Evolutionary conservation across 2,113 vertebrate genomes (phyloP).

Genomic region (Tragulus kanchil): DNA sequence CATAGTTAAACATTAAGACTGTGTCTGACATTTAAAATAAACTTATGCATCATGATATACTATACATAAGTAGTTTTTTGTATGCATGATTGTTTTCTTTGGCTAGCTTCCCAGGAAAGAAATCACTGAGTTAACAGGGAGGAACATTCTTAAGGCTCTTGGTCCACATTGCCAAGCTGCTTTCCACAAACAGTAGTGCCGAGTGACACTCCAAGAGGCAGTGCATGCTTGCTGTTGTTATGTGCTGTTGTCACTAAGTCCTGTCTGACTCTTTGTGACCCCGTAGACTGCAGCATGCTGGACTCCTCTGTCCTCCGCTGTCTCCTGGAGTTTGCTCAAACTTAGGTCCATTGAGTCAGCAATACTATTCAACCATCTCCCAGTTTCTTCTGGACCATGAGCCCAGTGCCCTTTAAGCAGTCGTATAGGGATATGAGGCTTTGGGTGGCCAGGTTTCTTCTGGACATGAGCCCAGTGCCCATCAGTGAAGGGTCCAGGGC

Average conservation of each 20-base stretch:
- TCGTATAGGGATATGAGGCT: neutral
- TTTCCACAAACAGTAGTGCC: conserved; percentile 51
- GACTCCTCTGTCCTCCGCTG: neutral
- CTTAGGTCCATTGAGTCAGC: neutral
- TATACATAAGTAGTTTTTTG: conserved; percentile 48
- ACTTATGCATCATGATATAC: conserved; percentile 44
- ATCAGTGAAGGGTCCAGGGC: neutral
- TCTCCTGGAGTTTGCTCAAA: neutral
- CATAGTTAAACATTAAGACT: conserved; percentile 56
- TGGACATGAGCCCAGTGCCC: fast-evolving
- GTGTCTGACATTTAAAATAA: conserved; percentile 66
- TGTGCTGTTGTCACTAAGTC: neutral
- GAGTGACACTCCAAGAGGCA: neutral
- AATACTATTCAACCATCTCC: neutral
- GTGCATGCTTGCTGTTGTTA: neutral
- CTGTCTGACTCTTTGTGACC: neutral
- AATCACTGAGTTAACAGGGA: conserved; percentile 69
- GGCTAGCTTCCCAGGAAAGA: conserved; percentile 67
- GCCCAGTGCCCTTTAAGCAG: too few species aligned
- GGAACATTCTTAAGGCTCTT: conserved; percentile 66
- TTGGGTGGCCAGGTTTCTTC: neutral
- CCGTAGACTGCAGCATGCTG: neutral
- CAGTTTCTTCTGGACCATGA: too few species aligned
- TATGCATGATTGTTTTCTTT: conserved; percentile 70
- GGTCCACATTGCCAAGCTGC: conserved; percentile 55